Conservation (phyloP, 2,797 vertebrate species). For the Silurus aristotelis region DNA sequence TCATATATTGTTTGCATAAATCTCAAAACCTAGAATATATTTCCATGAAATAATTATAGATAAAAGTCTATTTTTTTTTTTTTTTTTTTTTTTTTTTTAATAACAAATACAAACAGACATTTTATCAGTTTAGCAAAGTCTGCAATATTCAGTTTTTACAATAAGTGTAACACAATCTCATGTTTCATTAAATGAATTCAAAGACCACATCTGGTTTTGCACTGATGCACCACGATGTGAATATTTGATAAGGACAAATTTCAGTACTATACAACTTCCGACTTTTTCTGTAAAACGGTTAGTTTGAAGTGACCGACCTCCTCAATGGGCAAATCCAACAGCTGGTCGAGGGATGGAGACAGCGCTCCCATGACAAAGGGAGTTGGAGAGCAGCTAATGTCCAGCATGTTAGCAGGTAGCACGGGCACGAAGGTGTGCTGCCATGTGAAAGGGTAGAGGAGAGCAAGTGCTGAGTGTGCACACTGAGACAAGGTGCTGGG, state of each 20-base stretch:
- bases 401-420: slow-evolving; percentile 91
- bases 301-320: slow-evolving; percentile 77
- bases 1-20: background rate
- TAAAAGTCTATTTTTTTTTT: too few species aligned
- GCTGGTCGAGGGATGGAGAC: slow-evolving; percentile 84
- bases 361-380: slow-evolving; percentile 95
- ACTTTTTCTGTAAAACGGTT: background rate
- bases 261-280: background rate
- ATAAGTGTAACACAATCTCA: background rate
- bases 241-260: background rate
- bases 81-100: too few species aligned
- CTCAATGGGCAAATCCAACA: slow-evolving; percentile 92
- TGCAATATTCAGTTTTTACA: background rate
- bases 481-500: slow-evolving; percentile 88
- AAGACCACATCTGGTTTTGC: background rate
- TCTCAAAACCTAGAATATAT: background rate
- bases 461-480: slow-evolving; percentile 86
- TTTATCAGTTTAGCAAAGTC: background rate
- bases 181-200: background rate
- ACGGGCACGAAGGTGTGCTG: slow-evolving; percentile 97
- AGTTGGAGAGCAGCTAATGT: slow-evolving; percentile 96
- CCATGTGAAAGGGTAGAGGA: slow-evolving; percentile 95
- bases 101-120: too few species aligned
- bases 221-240: background rate
- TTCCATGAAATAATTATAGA: too few species aligned